These are phyloP conservation scores for Iguana delicatissima DNA, from an alignment of 2,797 vertebrate species.

Conservation along the genomic window DNA sequence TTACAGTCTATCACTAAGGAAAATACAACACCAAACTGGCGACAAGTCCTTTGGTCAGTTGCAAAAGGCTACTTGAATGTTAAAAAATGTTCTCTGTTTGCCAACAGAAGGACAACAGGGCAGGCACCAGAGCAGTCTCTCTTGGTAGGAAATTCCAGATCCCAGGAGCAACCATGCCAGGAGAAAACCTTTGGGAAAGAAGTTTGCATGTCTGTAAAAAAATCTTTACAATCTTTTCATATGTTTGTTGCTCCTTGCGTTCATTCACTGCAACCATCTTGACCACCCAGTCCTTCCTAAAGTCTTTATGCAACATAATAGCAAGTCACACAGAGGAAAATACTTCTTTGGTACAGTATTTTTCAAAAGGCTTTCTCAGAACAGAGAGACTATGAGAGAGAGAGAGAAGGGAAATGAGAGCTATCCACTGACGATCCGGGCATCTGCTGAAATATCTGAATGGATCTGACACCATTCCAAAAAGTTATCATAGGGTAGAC, in stretches of 20 bases:
- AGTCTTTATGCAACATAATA: not conserved
- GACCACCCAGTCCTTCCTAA: not conserved
- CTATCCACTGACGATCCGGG: conserved; percentile 12
- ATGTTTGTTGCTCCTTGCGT: not conserved
- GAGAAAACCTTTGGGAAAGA: not conserved
- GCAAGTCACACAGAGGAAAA: not conserved
- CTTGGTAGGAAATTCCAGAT: too few species aligned
- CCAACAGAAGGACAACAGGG: too few species aligned
- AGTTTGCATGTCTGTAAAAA: not conserved
- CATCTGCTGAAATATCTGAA: conserved; percentile 33
- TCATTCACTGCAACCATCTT: not conserved
- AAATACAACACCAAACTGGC: too few species aligned
- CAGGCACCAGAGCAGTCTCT: too few species aligned
- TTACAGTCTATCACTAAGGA: too few species aligned
- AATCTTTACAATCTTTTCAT: not conserved
- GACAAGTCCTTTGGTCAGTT: too few species aligned
- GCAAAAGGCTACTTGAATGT: too few species aligned
- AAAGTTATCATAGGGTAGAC: conserved; percentile 36
- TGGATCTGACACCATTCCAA: conserved; percentile 26
- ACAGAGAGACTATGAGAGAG: too few species aligned
- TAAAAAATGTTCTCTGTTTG: too few species aligned
- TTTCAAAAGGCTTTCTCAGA: not conserved
- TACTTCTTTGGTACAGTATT: not conserved
- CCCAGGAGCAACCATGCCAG: too few species aligned
- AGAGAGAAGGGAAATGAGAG: too few species aligned